These are phyloP conservation scores for Emydura subglobosa DNA, from an alignment of 2,113 vertebrate genomes.

Conservation along the genomic window DNA sequence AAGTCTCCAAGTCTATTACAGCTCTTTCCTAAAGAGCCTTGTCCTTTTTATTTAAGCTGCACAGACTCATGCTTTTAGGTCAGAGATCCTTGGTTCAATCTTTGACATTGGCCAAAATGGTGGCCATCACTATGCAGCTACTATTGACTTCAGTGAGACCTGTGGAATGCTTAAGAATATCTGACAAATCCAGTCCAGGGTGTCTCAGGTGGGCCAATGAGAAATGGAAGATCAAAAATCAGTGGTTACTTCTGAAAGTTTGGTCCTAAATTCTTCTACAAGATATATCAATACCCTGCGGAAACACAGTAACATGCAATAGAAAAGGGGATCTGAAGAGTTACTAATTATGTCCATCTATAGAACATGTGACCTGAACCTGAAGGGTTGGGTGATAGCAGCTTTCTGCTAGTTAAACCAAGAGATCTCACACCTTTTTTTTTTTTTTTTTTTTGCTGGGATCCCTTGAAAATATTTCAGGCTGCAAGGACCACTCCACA, in stretches of 20 bases:
- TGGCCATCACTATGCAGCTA: accelerated
- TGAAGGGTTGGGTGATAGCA: accelerated
- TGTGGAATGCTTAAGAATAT: not conserved
- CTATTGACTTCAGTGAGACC: not conserved
- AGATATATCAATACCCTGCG: not conserved
- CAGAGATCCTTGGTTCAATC: not conserved
- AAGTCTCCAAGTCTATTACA: not conserved
- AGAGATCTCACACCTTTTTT: too few species aligned
- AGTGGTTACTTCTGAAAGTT: not conserved
- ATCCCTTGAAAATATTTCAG: too few species aligned
- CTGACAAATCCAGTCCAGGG: not conserved
- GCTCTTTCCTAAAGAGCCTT: not conserved
- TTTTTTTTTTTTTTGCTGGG: too few species aligned
- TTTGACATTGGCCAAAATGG: not conserved
- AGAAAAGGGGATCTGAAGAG: accelerated
- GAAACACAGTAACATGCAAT: accelerated
- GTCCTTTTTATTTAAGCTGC: not conserved
- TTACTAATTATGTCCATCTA: not conserved
- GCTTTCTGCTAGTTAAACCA: not conserved
- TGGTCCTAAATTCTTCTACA: not conserved
- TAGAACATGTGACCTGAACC: accelerated
- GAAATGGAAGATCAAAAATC: not conserved
- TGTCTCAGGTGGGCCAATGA: not conserved
- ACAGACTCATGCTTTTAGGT: not conserved
- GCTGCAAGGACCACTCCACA: not conserved